A percentile compares a stretch with the other conserved stretches of the same genome.
These are phyloP conservation scores for Endotricha flammealis DNA, from an alignment of 2,888 invertebrate species.

Conservation along the genomic window DNA sequence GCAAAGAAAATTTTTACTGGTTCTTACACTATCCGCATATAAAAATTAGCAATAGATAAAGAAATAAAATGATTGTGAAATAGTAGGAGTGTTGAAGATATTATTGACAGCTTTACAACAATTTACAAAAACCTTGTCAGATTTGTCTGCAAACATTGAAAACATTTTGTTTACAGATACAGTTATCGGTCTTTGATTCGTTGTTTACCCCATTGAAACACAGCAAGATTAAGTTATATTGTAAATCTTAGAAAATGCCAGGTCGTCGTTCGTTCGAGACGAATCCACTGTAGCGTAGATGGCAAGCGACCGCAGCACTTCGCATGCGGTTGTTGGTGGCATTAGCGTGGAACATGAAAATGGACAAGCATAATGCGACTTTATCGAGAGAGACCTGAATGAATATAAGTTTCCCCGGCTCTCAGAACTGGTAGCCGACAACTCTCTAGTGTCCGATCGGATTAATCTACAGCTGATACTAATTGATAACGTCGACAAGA, in stretches of 20 bases:
- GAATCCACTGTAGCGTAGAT: constrained; percentile 49
- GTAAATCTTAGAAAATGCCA: constrained; percentile 36
- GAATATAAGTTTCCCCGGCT: constrained; percentile 14
- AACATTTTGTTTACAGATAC: too few relatives aligned
- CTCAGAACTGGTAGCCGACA: constrained; percentile 12
- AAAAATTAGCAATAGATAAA: too few relatives aligned
- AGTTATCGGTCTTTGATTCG: too few relatives aligned
- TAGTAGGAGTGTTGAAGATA: too few relatives aligned
- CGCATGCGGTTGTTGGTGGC: constrained; percentile 45
- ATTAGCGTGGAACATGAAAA: constrained; percentile 43
- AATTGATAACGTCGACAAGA: constrained; percentile 26
- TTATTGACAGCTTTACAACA: too few relatives aligned
- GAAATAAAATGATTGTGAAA: too few relatives aligned
- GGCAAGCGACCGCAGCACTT: constrained; percentile 46
- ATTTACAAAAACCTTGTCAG: too few relatives aligned
- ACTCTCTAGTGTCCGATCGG: constrained; percentile 16
- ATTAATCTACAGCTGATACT: constrained; percentile 19
- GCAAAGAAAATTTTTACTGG: too few relatives aligned
- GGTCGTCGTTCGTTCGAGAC: constrained; percentile 51
- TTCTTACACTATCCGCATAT: too few relatives aligned
- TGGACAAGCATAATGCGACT: constrained; percentile 39
- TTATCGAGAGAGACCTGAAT: constrained; percentile 10
- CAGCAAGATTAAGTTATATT: constrained; percentile 16
- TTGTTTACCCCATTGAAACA: too few relatives aligned
- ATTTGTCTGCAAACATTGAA: too few relatives aligned